Percentiles rank a stretch among this genome's conserved stretches.
These are phyloP conservation scores for Neostethus bicornis DNA, from an alignment of 2,797 vertebrate genomes.

Conservation along the genomic window DNA sequence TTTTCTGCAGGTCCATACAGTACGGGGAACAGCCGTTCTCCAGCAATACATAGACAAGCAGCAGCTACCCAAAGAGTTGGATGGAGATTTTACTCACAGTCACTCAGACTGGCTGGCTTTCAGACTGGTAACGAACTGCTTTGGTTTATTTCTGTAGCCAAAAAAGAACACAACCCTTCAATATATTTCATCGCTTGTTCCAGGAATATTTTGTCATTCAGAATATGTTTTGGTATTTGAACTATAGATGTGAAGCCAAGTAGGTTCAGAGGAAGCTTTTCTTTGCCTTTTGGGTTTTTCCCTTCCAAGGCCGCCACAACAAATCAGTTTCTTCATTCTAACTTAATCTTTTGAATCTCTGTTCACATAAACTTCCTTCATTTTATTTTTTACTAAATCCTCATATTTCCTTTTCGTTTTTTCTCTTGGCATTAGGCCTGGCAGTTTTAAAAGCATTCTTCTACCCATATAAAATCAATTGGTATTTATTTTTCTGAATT, in stretches of 20 bases:
- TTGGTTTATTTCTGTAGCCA: background rate
- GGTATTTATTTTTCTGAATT: no score
- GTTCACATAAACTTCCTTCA: no score
- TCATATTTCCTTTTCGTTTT: no score
- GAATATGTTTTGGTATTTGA: background rate
- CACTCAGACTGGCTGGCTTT: constrained; percentile 83
- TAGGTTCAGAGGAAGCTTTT: no score
- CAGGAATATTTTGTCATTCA: background rate
- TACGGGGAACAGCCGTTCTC: constrained; percentile 75
- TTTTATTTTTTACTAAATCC: no score
- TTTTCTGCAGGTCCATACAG: constrained; percentile 68
- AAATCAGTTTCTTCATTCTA: no score
- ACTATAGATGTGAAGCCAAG: background rate
- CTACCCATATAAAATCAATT: no score
- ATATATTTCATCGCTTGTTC: background rate
- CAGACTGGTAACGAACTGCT: constrained; percentile 71
- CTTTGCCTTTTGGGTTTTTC: no score
- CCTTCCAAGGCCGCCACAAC: no score
- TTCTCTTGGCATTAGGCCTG: no score
- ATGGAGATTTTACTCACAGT: constrained; percentile 79
- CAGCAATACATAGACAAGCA: constrained; percentile 81
- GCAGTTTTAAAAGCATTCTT: no score
- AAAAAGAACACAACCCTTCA: background rate
- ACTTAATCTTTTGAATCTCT: no score
- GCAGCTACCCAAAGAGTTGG: constrained; percentile 77